A percentile compares a stretch with the other conserved stretches of the same genome.
Conservation (phyloP, 2,113 vertebrate species). For the Progne subis region DNA sequence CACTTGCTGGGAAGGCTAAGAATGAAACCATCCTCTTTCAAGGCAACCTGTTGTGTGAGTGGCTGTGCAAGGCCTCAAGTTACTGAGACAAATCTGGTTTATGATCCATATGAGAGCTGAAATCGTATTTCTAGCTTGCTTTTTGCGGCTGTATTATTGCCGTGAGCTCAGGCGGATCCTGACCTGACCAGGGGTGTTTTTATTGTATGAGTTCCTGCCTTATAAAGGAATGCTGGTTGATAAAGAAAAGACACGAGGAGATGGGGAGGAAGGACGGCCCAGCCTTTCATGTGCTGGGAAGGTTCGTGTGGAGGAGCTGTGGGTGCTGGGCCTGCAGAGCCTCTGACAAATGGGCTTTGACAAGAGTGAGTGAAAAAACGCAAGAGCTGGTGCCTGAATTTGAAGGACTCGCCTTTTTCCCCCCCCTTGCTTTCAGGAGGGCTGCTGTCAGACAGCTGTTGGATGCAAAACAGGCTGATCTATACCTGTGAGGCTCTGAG, state of each 20-base stretch:
- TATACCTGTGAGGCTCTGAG: background rate
- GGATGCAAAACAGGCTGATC: conserved; percentile 18
- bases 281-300: background rate
- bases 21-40: background rate
- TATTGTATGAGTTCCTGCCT: background rate
- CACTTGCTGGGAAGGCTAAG: background rate
- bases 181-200: background rate
- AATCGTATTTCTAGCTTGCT: background rate
- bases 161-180: background rate
- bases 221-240: background rate
- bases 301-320: background rate
- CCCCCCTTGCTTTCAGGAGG: background rate
- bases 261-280: background rate
- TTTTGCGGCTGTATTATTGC: background rate
- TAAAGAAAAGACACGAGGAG: background rate
- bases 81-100: background rate
- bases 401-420: background rate
- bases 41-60: background rate
- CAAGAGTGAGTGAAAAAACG: conserved; percentile 22
- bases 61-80: background rate
- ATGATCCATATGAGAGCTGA: background rate
- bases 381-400: conserved; percentile 5
- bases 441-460: background rate
- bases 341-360: conserved; percentile 40
- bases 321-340: background rate